Evolutionary conservation across 2,888 invertebrate genomes (phyloP), one percentile per base, ranked within the genome.

Genomic region (Sericinus montela): DNA sequence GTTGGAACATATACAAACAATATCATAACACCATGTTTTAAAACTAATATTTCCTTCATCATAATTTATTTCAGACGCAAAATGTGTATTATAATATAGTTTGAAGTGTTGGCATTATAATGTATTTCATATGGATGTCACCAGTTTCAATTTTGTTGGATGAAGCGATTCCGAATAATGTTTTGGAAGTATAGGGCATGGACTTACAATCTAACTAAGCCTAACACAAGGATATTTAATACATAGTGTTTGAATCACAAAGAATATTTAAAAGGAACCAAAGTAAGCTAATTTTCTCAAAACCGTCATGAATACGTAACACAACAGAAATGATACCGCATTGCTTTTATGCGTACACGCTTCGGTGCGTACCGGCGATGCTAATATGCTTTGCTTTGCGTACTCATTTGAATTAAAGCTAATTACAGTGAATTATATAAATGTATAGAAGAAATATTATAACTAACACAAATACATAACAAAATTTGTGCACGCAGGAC

Each of bases 1-100:
- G 14, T 37, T 30, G 37, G 35, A 15, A 39, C 39, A 34, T 32
- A 46, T 46, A 38, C 34, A 46, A 46, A 45, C 29, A n/a, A 30
- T 6, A 1, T 19, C 19, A 19, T 19, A 19, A 19, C 5, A 19
- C 5, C 19, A 19, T 19, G n/a, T 45, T 19, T 19, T 13, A 6
- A 45, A 19, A 32, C 14, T 7, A 37, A 25, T 37, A 37, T 32
- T 45, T 39, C 11, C 39, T 25, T 25, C 32, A 32, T 25, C 3
- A 25, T 1, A 25, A 5, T 19, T 19, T 5, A 19, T 5, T 19
- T 19, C 19, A 19, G n/a, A n/a, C n/a, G n/a, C n/a, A n/a, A n/a
- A n/a, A n/a, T n/a, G n/a, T n/a, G n/a, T n/a, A n/a, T n/a, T n/a
- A n/a, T n/a, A n/a, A n/a, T n/a, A n/a, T n/a, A n/a, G n/a, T n/a